Base-by-base conservation (phyloP, 1,140 invertebrate genomes). In the Diuraphis noxia region DNA sequence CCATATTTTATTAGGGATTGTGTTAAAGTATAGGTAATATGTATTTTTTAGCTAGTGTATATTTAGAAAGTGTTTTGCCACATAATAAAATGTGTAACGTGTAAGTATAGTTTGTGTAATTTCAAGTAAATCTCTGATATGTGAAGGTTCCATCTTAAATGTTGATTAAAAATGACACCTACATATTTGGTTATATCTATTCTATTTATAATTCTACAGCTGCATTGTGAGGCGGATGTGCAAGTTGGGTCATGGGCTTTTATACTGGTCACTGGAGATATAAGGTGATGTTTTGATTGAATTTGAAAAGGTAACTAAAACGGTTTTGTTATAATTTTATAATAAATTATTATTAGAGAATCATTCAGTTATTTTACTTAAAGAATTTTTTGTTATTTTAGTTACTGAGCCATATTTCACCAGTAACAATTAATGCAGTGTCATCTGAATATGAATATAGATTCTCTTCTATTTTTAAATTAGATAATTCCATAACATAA, bases 401-500 rank as follows among this genome's bases (percentile, higher is more conserved):
- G 34, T 7, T 77, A 77, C n/a, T 77, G 63, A 77, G 30, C 17
- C 63, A 77, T 77, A 13, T 77, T 19, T 77, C 63, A 77, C 63
- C 63, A 1, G 63, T 77, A 17, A 77, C n/a, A 34, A 77, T 6
- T 77, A 34, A 77, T 77, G 63, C 63, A 19, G 63, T 77, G 21
- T 77, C 17, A 34, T 77, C n/a, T 77, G n/a, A n/a, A 77, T 77
- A 77, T 0, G 30, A 34, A 34, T 85, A 85, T n/a, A 85, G 5
- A 85, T 41, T 85, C n/a, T 41, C 82, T 21, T 85, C 5, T 6
- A 85, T 4, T 85, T 85, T 40, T 36, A 85, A 5, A 30, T 43
- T 85, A 5, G 82, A 85, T 41, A 85, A 85, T 85, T 85, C 82
- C 40, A n/a, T 0, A 46, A 46, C 82, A 85, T 85, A n/a, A n/a